Conservation (phyloP, 64 coral and sea anemone genomes). For the Trachythela sp. region DNA sequence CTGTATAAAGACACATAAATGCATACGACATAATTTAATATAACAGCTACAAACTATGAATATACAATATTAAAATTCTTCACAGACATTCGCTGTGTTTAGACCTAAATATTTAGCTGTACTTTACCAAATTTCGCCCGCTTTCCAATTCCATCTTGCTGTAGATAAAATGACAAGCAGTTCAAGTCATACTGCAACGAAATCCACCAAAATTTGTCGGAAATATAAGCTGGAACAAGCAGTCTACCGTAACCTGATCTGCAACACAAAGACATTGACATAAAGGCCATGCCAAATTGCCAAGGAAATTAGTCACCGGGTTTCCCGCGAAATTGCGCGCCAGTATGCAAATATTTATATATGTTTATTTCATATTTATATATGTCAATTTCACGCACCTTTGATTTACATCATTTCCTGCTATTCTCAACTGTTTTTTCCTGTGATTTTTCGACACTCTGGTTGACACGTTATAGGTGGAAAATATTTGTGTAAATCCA, state of each 20-base stretch:
- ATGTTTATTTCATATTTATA: too few relatives aligned
- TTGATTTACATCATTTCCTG: too few relatives aligned
- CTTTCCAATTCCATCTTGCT: not conserved
- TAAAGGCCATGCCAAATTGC: not conserved
- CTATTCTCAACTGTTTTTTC: too few relatives aligned
- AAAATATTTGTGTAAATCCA: too few relatives aligned
- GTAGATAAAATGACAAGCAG: not conserved
- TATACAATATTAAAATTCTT: not conserved
- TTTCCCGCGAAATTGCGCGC: not conserved
- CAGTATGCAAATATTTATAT: too few relatives aligned
- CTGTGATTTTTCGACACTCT: too few relatives aligned
- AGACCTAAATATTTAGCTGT: not conserved
- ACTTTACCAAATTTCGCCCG: not conserved
- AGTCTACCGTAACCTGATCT: slow-evolving; percentile 12
- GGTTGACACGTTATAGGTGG: too few relatives aligned
- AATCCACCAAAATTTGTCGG: not conserved
- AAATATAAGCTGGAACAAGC: not conserved
- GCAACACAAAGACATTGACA: not conserved
- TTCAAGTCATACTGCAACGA: not conserved
- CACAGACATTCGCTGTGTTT: not conserved
- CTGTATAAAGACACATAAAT: not conserved
- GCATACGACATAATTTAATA: not conserved
- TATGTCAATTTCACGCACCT: too few relatives aligned
- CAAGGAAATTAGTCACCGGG: not conserved
- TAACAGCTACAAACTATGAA: not conserved